Evolutionary conservation across 2,888 invertebrate species (phyloP), one percentile per base, ranked within the genome.

Genomic region (Philhelius pedissequus): DNA sequence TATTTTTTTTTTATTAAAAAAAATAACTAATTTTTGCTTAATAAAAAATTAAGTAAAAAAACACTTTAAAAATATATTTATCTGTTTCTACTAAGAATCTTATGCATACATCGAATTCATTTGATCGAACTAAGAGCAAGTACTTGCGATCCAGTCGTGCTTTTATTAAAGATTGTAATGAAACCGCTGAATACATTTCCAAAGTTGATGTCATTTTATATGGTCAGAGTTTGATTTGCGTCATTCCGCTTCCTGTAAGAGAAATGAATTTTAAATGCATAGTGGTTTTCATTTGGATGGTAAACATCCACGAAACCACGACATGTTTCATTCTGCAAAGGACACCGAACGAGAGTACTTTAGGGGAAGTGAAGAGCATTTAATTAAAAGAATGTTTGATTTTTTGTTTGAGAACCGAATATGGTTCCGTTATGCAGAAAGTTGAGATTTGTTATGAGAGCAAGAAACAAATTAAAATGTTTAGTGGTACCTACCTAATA

Each of bases 251-350:
- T 66, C 20, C 13, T 18, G 40, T 18, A 60, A 43, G 48, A 64
- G 58, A 66, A 73, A 73, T 58, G 66, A 79, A 43, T 66, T n/a
- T 52, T 18, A 58, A 35, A 73, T 79, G 50, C 64, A 52, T 68
- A 58, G 56, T 43, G 58, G 58, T 58, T 66, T 45, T 35, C 50
- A 79, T 79, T 60, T 73, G 58, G 50, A 60, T 68, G 54, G 62
- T 20, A 69, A 76, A 70, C 60, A 60, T 60, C 15, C 60, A 60
- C 15, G 40, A 40, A 25, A 60, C 60, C 60, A 40, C 56, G 35
- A 58, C 60, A 60, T 27, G 38, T 40, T 60, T 60, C 60, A 60
- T 60, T 18, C 40, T 18, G 4, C 20, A 20, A 35, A 56, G 56
- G 32, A 43, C 27, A 60, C 38, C n/a, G n/a, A n/a, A n/a, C n/a